Conservation (phyloP, 2,797 vertebrate genomes). For the Pangasius djambal region DNA sequence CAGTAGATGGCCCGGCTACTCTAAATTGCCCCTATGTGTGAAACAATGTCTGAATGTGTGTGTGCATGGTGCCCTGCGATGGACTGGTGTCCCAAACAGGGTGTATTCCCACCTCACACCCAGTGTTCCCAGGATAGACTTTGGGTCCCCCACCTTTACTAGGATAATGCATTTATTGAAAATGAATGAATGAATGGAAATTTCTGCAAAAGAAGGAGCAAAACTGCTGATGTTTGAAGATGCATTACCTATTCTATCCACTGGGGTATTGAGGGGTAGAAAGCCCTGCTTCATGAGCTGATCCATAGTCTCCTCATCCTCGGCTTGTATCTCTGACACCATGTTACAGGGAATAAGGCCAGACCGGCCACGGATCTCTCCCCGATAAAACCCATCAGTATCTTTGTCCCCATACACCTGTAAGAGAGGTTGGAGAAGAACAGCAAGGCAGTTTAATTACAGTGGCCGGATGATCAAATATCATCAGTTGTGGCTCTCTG, state of each 20-base stretch:
- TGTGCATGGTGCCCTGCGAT: not conserved
- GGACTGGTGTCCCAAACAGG: not conserved
- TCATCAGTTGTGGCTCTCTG: not conserved
- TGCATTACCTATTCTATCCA: constrained; percentile 87
- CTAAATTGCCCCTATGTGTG: not conserved
- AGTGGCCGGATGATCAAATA: constrained; percentile 1
- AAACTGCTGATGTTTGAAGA: not conserved
- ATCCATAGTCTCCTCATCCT: constrained; percentile 92
- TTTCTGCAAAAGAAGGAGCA: not conserved
- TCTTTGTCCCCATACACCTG: constrained; percentile 98
- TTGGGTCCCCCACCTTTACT: not conserved
- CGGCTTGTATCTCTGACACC: constrained; percentile 95
- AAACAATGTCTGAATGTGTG: not conserved
- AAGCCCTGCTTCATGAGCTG: constrained; percentile 95
- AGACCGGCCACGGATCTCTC: constrained; percentile 84
- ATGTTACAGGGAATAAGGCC: constrained; percentile 97
- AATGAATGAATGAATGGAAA: not conserved
- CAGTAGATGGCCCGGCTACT: not conserved
- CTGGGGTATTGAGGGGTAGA: constrained; percentile 91
- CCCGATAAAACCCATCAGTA: constrained; percentile 94
- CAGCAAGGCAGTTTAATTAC: constrained; percentile 2
- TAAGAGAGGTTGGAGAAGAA: constrained; percentile 1
- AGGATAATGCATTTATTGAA: not conserved
- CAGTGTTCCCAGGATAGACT: not conserved
- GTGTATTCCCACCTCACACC: not conserved